These are phyloP conservation scores for Acanthis flammea DNA, from an alignment of 2,797 vertebrate species.

Conservation along the genomic window DNA sequence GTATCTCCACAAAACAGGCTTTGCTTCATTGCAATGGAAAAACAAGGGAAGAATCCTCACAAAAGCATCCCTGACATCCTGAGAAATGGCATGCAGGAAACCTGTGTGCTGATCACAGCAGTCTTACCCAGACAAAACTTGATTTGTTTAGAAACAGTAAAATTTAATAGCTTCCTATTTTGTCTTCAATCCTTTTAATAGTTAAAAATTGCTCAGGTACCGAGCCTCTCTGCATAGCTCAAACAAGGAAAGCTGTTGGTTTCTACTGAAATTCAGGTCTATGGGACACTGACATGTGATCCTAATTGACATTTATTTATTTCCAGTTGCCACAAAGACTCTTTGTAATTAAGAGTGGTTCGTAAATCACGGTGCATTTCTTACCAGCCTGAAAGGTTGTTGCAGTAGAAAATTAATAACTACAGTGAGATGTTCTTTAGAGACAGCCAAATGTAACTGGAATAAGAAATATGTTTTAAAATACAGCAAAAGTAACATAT, in stretches of 20 bases:
- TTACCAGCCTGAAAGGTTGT: background rate
- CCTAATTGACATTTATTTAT: background rate
- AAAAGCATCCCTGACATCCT: background rate
- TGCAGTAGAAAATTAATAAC: background rate
- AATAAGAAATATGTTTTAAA: background rate
- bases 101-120: background rate
- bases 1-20: slow-evolving; percentile 22
- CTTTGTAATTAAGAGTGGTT: background rate
- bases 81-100: background rate
- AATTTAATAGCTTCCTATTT: background rate
- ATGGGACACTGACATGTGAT: background rate
- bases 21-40: slow-evolving; percentile 18
- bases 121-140: background rate
- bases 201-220: background rate
- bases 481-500: background rate
- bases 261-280: background rate
- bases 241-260: background rate
- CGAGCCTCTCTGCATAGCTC: background rate
- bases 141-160: background rate
- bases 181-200: background rate
- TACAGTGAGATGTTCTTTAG: background rate
- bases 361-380: background rate
- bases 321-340: background rate
- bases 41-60: background rate
- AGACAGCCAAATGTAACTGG: background rate